These are phyloP conservation scores for Tenthredo notha DNA, from an alignment of 2,888 invertebrate species.

Conservation along the genomic window DNA sequence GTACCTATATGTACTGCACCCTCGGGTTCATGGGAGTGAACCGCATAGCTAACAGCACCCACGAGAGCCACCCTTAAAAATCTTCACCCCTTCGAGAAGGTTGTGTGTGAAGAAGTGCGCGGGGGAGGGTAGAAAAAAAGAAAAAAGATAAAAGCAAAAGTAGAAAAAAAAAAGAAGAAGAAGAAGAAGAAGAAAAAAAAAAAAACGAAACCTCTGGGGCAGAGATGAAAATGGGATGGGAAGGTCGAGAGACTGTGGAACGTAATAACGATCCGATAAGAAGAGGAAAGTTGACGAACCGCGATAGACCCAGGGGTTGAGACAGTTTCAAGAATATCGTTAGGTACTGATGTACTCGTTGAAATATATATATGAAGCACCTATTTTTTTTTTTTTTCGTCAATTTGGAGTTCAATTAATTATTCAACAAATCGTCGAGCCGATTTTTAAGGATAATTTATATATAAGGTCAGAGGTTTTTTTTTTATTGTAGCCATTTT, in stretches of 20 bases:
- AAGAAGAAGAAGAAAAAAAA: neutral
- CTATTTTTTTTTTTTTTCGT: constrained; percentile 13
- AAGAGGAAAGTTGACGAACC: constrained; percentile 49
- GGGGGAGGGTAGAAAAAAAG: neutral
- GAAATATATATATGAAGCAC: neutral
- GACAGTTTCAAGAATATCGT: constrained; percentile 38
- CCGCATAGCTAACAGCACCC: constrained; percentile 55
- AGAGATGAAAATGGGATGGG: neutral
- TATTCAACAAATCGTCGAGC: too few species aligned
- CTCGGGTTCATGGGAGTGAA: constrained; percentile 46
- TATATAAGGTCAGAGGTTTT: too few species aligned
- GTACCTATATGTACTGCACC: constrained; percentile 38
- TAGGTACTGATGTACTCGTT: neutral
- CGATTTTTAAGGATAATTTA: too few species aligned
- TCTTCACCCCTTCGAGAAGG: constrained; percentile 50
- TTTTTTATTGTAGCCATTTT: too few species aligned
- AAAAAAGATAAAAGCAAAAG: neutral
- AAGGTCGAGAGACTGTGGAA: constrained; percentile 40
- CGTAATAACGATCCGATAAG: constrained; percentile 52
- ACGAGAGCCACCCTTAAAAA: constrained; percentile 54
- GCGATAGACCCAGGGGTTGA: constrained; percentile 24
- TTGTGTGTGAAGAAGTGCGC: constrained; percentile 25
- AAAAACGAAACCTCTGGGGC: neutral
- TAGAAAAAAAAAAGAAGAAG: neutral
- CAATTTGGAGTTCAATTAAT: too few species aligned